These are phyloP conservation scores for Molanna angustata DNA, from an alignment of 2,888 invertebrate species.

Conservation along the genomic window DNA sequence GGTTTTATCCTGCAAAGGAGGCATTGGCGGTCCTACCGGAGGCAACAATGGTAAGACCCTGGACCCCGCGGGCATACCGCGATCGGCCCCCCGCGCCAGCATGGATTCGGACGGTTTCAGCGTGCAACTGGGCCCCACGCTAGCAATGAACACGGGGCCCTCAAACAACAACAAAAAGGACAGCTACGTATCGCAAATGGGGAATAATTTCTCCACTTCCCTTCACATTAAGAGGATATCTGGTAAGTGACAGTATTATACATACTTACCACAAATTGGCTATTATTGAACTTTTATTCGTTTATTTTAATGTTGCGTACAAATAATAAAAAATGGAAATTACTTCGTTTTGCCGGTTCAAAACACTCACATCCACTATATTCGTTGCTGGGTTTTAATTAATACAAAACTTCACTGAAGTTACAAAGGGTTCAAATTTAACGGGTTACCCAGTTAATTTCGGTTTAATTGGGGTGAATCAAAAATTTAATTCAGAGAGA, in stretches of 20 bases:
- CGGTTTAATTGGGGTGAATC: too few relatives aligned
- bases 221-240: constrained; percentile 54
- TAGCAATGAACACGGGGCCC: constrained; percentile 39
- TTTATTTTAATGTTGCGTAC: too few relatives aligned
- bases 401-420: too few relatives aligned
- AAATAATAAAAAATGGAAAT: too few relatives aligned
- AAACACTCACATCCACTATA: too few relatives aligned
- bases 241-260: constrained; percentile 40
- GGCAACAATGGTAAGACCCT: constrained; percentile 41
- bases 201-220: constrained; percentile 54
- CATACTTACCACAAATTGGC: not conserved
- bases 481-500: too few relatives aligned
- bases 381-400: too few relatives aligned
- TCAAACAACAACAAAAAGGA: constrained; percentile 53
- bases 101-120: constrained; percentile 54
- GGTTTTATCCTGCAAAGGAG: constrained; percentile 40
- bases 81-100: constrained; percentile 47
- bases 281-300: too few relatives aligned
- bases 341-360: too few relatives aligned
- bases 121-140: constrained; percentile 41
- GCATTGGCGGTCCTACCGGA: constrained; percentile 39
- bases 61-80: constrained; percentile 35
- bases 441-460: too few relatives aligned
- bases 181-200: constrained; percentile 56
- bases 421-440: too few relatives aligned